Base-by-base conservation (phyloP, 1,140 invertebrate species). In the Zaprionus africanus region DNA sequence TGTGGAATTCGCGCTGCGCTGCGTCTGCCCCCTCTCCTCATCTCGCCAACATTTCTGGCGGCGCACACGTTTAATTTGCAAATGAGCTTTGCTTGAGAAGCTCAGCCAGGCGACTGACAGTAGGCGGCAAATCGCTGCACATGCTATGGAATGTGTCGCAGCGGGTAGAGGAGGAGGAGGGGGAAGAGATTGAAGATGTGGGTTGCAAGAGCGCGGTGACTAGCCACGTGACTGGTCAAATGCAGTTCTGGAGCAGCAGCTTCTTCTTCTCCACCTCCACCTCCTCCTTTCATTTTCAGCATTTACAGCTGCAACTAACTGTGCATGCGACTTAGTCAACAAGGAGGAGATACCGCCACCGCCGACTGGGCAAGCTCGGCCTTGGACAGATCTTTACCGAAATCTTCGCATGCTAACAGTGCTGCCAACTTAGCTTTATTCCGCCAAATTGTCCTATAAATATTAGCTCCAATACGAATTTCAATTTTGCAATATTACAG, bases 41-140 rank as follows among this genome's bases (percentile, higher is more conserved):
- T 66, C 51, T 61, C 24, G 31, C 46, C 46, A 12, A 1, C 53
- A 41, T 66, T 79, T 67, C 51, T 65, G 64, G 66, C 46, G 75
- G 79, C 67, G 70, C 82, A 79, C 84, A 79, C 84, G 82, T 79
- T 90, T 81, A 88, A 90, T 88, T 88, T 88, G 85, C 85, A 88
- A 88, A 88, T 88, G 78, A 88, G 85, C 78, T 83, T 79, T 68
- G 62, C 69, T 41, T 62, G 51, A 41, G 58, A 65, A 64, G 72
- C 76, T 66, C 66, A 76, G 51, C 61, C 38, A 78, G 54, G 66
- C 63, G 63, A 49, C 57, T 79, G 78, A 79, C 74, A 75, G 74
- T 72, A 59, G 74, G 74, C 68, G 69, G 62, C 61, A 72, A 56
- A 73, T 76, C 66, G 61, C 59, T 57, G 56, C 24, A 72, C 61